These are phyloP conservation scores for Anser brachyrhynchus DNA, from an alignment of 2,113 vertebrate species.

Conservation along the genomic window DNA sequence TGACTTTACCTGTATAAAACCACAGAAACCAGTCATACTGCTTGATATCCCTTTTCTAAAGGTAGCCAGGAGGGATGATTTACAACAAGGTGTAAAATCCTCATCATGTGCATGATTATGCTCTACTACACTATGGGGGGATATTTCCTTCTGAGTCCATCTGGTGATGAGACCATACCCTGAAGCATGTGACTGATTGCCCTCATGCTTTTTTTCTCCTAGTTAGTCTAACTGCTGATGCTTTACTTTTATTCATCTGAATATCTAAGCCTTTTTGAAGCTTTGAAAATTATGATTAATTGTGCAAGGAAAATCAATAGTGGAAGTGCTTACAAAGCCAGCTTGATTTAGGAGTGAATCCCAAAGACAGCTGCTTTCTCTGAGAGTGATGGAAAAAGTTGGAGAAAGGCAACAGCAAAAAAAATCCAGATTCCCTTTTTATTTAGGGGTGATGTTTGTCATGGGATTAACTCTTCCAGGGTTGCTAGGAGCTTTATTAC, in stretches of 20 bases:
- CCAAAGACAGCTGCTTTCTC: constrained; percentile 52
- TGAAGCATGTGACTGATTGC: constrained; percentile 42
- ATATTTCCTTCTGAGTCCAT: constrained; percentile 53
- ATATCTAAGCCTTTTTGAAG: constrained; percentile 42
- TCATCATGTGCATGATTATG: constrained; percentile 40
- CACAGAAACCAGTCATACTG: neutral
- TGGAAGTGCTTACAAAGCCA: constrained; percentile 57
- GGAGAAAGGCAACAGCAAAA: constrained; percentile 12
- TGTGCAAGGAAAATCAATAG: constrained; percentile 59
- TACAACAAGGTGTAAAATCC: constrained; percentile 53
- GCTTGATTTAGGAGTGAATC: constrained; percentile 37
- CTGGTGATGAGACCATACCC: constrained; percentile 43
- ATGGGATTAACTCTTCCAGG: neutral
- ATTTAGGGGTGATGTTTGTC: neutral
- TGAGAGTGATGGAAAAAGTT: constrained; percentile 1
- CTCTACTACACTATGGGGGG: constrained; percentile 30
- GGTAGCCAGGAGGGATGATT: constrained; percentile 6
- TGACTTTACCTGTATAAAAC: neutral
- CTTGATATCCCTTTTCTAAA: neutral
- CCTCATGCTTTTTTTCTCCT: constrained; percentile 8
- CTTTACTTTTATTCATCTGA: constrained; percentile 46
- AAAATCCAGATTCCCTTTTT: neutral
- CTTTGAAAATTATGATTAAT: constrained; percentile 65
- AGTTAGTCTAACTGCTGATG: constrained; percentile 49
- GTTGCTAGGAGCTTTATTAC: neutral